phyloP scores from a whole-genome alignment of 2,797 vertebrate genomes.

The Zenarchopterus dispar region DNA sequence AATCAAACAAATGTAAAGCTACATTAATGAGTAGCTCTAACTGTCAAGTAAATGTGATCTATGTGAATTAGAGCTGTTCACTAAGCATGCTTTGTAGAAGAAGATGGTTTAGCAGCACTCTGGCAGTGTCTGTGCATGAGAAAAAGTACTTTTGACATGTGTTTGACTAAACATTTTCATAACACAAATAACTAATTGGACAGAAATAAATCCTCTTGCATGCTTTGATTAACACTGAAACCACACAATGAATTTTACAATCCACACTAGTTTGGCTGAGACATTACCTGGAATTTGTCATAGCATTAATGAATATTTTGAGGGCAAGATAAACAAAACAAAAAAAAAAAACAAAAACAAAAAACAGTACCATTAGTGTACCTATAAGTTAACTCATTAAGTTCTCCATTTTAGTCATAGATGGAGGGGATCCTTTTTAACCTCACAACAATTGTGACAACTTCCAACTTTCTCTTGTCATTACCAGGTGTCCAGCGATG shows the following conservation, averaged over 20 bases:
- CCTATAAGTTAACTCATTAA: conserved; percentile 14
- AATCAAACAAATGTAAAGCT: conserved; percentile 35
- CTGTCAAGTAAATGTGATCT: conserved; percentile 27
- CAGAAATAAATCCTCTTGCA: conserved; percentile 51
- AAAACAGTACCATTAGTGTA: conserved; percentile 47
- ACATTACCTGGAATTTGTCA: conserved; percentile 27
- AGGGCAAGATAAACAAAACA: conserved; percentile 11
- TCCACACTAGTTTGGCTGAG: conserved; percentile 39
- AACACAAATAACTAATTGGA: conserved; percentile 33
- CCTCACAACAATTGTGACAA: conserved; percentile 8
- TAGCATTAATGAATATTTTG: conserved; percentile 37
- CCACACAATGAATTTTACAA: conserved; percentile 41
- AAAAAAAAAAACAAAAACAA: background rate
- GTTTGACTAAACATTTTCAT: conserved; percentile 17
- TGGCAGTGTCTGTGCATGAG: conserved; percentile 65
- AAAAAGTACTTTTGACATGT: conserved; percentile 50
- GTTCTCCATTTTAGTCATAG: conserved; percentile 16
- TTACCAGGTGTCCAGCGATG: conserved; percentile 18
- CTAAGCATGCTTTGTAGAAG: conserved; percentile 46
- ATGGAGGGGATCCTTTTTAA: conserved; percentile 7
- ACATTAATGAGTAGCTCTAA: conserved; percentile 21
- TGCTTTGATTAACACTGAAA: conserved; percentile 61
- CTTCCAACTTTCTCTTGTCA: conserved; percentile 12
- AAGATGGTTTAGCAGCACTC: conserved; percentile 46
- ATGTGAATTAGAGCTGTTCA: conserved; percentile 44